A percentile compares a stretch with the other conserved stretches of the same genome.
phyloP scores from a whole-genome alignment of 1,140 invertebrate genomes.

The Atopsyche davidsoni region DNA sequence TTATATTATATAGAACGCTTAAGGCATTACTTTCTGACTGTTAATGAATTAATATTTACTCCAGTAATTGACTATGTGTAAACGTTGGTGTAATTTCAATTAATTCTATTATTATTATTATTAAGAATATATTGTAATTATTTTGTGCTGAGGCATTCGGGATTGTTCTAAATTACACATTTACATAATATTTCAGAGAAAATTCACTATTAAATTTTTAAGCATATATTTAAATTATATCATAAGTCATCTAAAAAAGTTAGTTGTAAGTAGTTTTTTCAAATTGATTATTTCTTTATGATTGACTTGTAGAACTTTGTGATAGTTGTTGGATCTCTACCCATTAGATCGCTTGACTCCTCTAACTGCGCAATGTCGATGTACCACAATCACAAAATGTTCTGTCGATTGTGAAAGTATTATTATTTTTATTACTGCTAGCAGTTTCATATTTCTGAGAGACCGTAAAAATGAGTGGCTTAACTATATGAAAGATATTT shows the following conservation, averaged over 20 bases:
- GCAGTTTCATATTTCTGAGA: too few relatives aligned
- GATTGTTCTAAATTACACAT: constrained; percentile 17
- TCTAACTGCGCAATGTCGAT: too few relatives aligned
- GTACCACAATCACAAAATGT: too few relatives aligned
- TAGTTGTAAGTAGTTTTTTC: constrained; percentile 51
- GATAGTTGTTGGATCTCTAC: constrained; percentile 28
- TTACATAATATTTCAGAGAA: constrained; percentile 12
- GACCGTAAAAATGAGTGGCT: constrained; percentile 15
- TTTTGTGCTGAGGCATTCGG: constrained; percentile 14
- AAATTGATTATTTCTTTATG: constrained; percentile 46
- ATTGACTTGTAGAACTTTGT: constrained; percentile 32
- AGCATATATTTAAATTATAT: constrained; percentile 38
- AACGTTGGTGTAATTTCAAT: too few relatives aligned
- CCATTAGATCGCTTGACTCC: constrained; percentile 28
- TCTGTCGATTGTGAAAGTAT: too few relatives aligned
- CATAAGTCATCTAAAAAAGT: constrained; percentile 34
- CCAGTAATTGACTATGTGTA: too few relatives aligned
- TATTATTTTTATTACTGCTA: too few relatives aligned
- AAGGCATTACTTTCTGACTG: too few relatives aligned
- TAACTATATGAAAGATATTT: constrained; percentile 18
- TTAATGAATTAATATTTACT: too few relatives aligned
- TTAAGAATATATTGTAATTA: too few relatives aligned
- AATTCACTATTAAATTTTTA: constrained; percentile 20
- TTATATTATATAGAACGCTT: too few relatives aligned
- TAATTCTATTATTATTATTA: too few relatives aligned